These are phyloP conservation scores for Hemithea aestivaria DNA, from an alignment of 2,888 invertebrate species.

Conservation along the genomic window DNA sequence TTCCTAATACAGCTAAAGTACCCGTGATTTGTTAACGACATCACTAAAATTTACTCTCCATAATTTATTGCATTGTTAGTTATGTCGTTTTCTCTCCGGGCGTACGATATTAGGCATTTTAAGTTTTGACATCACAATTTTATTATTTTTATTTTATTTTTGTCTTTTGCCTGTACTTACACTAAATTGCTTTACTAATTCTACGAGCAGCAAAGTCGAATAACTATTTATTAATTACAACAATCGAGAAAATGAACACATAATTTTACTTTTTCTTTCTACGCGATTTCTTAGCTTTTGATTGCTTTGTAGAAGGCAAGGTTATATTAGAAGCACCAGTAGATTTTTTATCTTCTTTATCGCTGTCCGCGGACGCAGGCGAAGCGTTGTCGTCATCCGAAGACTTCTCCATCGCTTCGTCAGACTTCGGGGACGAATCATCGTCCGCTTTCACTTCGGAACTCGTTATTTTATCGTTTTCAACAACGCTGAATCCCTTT, in stretches of 20 bases:
- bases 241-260: slow-evolving; percentile 53
- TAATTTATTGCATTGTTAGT: slow-evolving; percentile 5
- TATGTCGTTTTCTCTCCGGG: slow-evolving; percentile 17
- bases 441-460: slow-evolving; percentile 64
- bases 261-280: slow-evolving; percentile 80
- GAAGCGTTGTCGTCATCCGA: slow-evolving; percentile 79
- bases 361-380: slow-evolving; percentile 78
- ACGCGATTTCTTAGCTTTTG: slow-evolving; percentile 77
- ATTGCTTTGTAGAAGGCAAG: slow-evolving; percentile 61
- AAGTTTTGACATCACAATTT: slow-evolving; percentile 23
- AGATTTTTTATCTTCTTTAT: slow-evolving; percentile 68
- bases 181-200: slow-evolving; percentile 54
- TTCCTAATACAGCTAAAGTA: slow-evolving; percentile 23
- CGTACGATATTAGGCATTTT: slow-evolving; percentile 12
- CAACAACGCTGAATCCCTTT: slow-evolving; percentile 63
- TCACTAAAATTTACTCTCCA: not conserved
- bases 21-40: too few relatives aligned
- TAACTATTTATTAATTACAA: slow-evolving; percentile 33
- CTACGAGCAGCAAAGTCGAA: slow-evolving; percentile 53
- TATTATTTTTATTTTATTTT: slow-evolving; percentile 43
- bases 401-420: slow-evolving; percentile 71
- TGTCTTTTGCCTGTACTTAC: slow-evolving; percentile 59
- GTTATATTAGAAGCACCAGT: slow-evolving; percentile 55
- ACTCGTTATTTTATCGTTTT: slow-evolving; percentile 62
- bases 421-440: slow-evolving; percentile 46